phyloP scores from a whole-genome alignment of 2,888 invertebrate species.

The Ormyrus rosae region DNA sequence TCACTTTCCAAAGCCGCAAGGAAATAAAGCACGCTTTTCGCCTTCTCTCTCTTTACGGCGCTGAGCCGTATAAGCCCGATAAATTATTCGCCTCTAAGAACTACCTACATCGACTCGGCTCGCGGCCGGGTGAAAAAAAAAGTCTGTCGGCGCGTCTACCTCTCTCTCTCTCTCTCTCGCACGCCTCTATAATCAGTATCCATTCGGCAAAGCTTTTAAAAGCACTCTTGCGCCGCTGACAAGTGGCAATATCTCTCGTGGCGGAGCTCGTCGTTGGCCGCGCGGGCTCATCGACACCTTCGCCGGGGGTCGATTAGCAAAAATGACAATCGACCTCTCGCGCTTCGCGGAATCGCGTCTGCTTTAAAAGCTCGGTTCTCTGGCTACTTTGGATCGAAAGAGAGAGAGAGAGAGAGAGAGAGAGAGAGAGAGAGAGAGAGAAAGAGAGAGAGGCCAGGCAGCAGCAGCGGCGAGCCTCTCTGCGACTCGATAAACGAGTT shows the following conservation, averaged over 20 bases:
- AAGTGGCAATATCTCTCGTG: constrained; percentile 28
- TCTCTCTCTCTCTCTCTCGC: too few species aligned
- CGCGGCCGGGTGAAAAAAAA: neutral
- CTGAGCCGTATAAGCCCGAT: too few species aligned
- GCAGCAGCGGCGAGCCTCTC: constrained; percentile 5
- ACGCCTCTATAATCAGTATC: constrained; percentile 20
- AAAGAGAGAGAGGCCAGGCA: neutral
- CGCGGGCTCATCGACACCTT: constrained; percentile 29
- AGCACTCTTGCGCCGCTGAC: constrained; percentile 28
- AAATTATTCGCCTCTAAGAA: too few species aligned
- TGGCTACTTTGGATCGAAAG: constrained; percentile 8
- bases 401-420: neutral
- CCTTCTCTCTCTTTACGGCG: too few species aligned
- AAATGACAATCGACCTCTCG: constrained; percentile 35
- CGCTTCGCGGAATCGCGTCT: constrained; percentile 32
- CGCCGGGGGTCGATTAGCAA: constrained; percentile 6
- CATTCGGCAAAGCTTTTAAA: constrained; percentile 40
- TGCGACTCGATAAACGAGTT: constrained; percentile 50
- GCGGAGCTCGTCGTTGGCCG: neutral
- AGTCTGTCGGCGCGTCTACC: neutral
- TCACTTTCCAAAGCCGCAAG: too few species aligned
- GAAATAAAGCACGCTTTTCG: too few species aligned
- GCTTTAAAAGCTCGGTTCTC: constrained; percentile 37
- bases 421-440: neutral
- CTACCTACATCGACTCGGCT: neutral